These are phyloP conservation scores for Porites divaricata DNA, from an alignment of 92 coral and sea anemone species.

Conservation along the genomic window DNA sequence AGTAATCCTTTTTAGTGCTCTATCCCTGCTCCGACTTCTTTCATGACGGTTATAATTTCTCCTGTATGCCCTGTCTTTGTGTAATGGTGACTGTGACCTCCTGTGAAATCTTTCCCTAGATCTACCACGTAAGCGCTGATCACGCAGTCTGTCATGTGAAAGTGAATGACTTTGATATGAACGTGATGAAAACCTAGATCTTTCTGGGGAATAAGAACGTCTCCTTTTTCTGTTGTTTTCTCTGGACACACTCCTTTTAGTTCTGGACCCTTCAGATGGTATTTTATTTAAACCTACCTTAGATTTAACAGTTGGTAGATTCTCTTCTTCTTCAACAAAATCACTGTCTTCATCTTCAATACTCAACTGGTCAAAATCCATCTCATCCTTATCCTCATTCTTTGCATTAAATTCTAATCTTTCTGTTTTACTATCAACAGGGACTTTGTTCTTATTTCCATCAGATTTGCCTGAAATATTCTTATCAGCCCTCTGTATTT, in stretches of 20 bases:
- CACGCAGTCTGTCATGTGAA: constrained; percentile 44
- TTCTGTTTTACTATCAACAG: not conserved
- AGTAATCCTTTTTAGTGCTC: constrained; percentile 14
- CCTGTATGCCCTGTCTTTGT: constrained; percentile 32
- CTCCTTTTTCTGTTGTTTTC: constrained; percentile 16
- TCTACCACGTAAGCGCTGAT: constrained; percentile 32
- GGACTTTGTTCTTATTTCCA: not conserved
- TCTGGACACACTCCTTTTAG: constrained; percentile 20
- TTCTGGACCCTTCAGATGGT: constrained; percentile 10
- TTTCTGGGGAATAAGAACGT: constrained; percentile 26
- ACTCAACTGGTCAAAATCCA: constrained; percentile 76
- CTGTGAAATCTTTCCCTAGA: constrained; percentile 36
- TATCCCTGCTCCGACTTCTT: constrained; percentile 57
- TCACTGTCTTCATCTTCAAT: constrained; percentile 80
- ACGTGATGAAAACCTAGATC: constrained; percentile 16
- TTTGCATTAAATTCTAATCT: not conserved
- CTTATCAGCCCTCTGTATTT: not conserved
- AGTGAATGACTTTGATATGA: not conserved
- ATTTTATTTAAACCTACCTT: constrained; percentile 61
- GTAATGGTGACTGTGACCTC: constrained; percentile 20
- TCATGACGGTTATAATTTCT: constrained; percentile 35
- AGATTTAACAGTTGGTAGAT: constrained; percentile 61
- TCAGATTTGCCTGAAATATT: not conserved
- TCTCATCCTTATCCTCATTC: constrained; percentile 5
- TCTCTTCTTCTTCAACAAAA: constrained; percentile 77